Conservation (phyloP, 2,113 vertebrate genomes). For the Crotophaga sulcirostris region DNA sequence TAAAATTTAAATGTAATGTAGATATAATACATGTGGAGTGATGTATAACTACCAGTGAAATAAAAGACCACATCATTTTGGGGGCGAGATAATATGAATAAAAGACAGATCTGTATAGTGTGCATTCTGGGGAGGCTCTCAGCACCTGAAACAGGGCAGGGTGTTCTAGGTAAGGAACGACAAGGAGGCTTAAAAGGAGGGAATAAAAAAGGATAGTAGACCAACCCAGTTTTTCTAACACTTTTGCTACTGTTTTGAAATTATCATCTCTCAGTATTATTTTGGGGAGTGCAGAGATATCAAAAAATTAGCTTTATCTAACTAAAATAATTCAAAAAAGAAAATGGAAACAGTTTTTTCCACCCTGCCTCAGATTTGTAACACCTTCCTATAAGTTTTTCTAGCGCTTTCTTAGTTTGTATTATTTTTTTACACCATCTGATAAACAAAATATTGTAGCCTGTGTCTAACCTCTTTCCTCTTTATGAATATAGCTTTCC, state of each 20-base stretch:
- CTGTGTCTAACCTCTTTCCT: neutral
- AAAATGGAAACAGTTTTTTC: neutral
- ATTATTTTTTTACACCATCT: neutral
- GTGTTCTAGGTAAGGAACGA: neutral
- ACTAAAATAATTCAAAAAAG: neutral
- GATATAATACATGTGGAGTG: neutral
- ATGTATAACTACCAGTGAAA: neutral
- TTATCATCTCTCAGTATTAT: neutral
- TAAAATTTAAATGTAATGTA: neutral
- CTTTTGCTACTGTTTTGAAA: neutral
- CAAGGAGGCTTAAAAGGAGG: neutral
- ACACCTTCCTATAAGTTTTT: neutral
- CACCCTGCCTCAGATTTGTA: neutral
- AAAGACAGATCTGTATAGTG: neutral
- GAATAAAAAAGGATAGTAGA: neutral
- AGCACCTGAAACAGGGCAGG: neutral
- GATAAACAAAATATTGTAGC: neutral
- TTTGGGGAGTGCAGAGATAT: neutral
- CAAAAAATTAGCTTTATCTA: neutral
- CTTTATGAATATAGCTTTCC: neutral
- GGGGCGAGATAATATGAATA: neutral
- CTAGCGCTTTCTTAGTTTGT: neutral
- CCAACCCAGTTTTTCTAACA: neutral
- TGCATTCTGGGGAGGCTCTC: neutral
- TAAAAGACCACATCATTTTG: neutral